These are phyloP conservation scores for Passer domesticus DNA, from an alignment of 2,113 vertebrate species.

Conservation along the genomic window DNA sequence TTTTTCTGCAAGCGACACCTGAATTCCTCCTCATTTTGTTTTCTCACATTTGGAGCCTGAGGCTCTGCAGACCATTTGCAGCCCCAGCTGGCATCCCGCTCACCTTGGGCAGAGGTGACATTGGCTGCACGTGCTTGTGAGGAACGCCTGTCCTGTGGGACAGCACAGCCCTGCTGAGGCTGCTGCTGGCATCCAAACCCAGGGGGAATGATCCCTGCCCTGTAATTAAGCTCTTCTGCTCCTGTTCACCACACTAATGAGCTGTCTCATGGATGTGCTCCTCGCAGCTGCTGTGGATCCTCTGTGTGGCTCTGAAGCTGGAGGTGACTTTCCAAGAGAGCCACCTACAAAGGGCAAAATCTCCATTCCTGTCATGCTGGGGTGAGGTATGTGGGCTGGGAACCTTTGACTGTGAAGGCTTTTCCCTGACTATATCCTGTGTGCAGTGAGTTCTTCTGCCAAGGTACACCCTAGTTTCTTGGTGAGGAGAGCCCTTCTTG, in stretches of 20 bases:
- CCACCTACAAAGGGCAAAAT: background rate
- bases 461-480: rapidly evolving
- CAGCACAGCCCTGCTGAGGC: rapidly evolving
- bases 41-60: background rate
- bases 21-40: background rate
- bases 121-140: rapidly evolving
- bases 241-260: background rate
- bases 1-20: background rate
- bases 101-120: background rate
- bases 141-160: background rate
- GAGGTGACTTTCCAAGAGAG: background rate
- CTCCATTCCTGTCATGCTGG: background rate
- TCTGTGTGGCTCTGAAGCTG: background rate
- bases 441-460: background rate
- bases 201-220: background rate
- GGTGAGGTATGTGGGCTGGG: background rate
- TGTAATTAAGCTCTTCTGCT: slow-evolving; percentile 19
- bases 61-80: background rate
- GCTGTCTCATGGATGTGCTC: background rate
- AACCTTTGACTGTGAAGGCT: background rate
- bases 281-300: background rate
- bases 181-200: background rate
- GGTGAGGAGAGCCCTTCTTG: background rate
- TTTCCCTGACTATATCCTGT: background rate
- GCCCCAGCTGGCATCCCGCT: rapidly evolving